Base-by-base conservation (phyloP, 2,888 invertebrate genomes). In the Cantharis rufa region DNA sequence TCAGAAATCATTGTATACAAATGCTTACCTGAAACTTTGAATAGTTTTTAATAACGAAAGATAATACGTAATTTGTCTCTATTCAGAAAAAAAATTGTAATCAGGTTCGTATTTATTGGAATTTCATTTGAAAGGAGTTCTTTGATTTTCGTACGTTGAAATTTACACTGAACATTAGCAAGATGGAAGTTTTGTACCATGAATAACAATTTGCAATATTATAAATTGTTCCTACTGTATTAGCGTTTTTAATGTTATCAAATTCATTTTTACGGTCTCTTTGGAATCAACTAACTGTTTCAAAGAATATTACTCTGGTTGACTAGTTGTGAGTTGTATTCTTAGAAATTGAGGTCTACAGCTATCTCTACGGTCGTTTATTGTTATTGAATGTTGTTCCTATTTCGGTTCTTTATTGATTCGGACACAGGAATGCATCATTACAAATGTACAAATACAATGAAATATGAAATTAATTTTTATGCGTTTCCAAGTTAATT, bases 1-100 rank as follows among this genome's bases (percentile, higher is more conserved):
- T 77, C 74, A 77, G 74, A 74, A 71, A 74, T 63, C 71, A 62
- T 63, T 71, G 69, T 77, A 73, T 74, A 72, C 70, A 77, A 73
- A 77, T 73, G 48, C 48, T 48, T 48, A 77, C 70, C 70, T 70
- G 63, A 64, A 70, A 71, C 28, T 63, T 32, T 64, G 69, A 76
- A 72, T 48, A 66, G 18, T 66, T 66, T 21, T 24, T 66, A 66
- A 66, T 15, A 66, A 21, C 21, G 64, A 66, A 66, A 48, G 48
- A n/a, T n/a, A 48, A 48, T 48, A 48, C 15, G 16, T 75, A 16
- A 18, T 27, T 63, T 63, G 28, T 16, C 13, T 15, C 69, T 15
- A 70, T 24, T 48, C 16, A 48, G 24, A 72, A 7, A 61, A 27
- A 18, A 28, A n/a, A 13, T 2, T n/a, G 48, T 48, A 48, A 48